Percentiles rank a stretch among this genome's conserved stretches.
Evolutionary conservation across 1,140 invertebrate species (phyloP).

Genomic region (Ericerus pela): DNA sequence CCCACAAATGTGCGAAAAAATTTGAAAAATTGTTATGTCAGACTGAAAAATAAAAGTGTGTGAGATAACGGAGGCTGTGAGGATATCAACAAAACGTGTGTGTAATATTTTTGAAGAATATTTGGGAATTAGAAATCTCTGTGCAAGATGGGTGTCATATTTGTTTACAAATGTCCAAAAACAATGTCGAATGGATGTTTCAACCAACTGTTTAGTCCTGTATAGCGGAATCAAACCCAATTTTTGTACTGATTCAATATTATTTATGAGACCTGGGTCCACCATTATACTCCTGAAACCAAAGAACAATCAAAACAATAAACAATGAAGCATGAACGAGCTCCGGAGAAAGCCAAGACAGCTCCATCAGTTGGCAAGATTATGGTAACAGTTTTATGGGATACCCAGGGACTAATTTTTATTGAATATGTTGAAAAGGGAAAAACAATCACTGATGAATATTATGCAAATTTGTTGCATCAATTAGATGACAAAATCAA

Average conservation of each 20-base stretch:
- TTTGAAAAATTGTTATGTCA: too few relatives aligned
- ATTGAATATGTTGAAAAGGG: conserved; percentile 34
- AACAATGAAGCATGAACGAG: conserved; percentile 8
- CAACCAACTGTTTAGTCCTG: conserved; percentile 2
- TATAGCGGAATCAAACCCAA: background rate
- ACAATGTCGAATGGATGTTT: conserved; percentile 1
- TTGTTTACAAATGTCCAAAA: conserved; percentile 14
- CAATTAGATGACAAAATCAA: conserved; percentile 19
- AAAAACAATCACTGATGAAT: conserved; percentile 33
- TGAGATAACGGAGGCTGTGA: too few relatives aligned
- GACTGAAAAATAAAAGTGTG: too few relatives aligned
- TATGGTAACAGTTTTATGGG: conserved; percentile 26
- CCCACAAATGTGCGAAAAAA: too few relatives aligned
- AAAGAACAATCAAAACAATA: conserved; percentile 21
- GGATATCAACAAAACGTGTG: too few relatives aligned
- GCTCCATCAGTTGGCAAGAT: conserved; percentile 22
- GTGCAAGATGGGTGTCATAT: conserved; percentile 24
- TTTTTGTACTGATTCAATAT: conserved; percentile 22
- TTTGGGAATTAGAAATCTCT: conserved; percentile 22
- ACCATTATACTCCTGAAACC: conserved; percentile 22
- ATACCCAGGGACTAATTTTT: conserved; percentile 28
- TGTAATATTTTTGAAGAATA: background rate
- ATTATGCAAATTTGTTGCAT: conserved; percentile 22
- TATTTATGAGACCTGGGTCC: conserved; percentile 25
- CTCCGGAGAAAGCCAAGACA: too few relatives aligned